Percentiles rank a stretch among this genome's conserved stretches.
These are phyloP conservation scores for Oplegnathus fasciatus DNA, from an alignment of 2,113 vertebrate genomes.

Conservation along the genomic window DNA sequence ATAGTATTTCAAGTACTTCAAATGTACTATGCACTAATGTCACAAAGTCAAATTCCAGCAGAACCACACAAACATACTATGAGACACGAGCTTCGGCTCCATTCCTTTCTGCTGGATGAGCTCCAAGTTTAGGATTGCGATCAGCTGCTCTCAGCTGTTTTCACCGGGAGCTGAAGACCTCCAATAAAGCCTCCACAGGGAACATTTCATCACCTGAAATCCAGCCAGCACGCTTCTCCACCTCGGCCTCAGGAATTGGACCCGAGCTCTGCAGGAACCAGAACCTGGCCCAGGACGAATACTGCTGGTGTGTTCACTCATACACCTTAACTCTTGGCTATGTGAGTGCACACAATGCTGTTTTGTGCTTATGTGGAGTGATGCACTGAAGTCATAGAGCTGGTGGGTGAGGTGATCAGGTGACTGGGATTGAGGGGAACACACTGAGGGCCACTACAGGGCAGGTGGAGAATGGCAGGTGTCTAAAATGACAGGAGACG, in stretches of 20 bases:
- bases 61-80: slow-evolving; percentile 15
- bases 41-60: slow-evolving; percentile 39
- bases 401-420: no score
- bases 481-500: no score
- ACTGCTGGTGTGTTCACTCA: not conserved
- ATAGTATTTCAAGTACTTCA: slow-evolving; percentile 1
- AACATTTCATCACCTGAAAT: slow-evolving; percentile 50
- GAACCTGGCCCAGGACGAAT: not conserved
- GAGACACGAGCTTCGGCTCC: slow-evolving; percentile 1
- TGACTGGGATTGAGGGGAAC: no score
- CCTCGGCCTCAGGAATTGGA: not conserved
- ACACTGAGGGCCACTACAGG: no score
- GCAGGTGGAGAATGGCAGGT: no score
- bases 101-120: slow-evolving; percentile 20
- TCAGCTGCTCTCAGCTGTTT: slow-evolving; percentile 54
- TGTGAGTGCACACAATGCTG: not conserved
- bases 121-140: slow-evolving; percentile 36
- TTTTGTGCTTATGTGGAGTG: not conserved
- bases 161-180: slow-evolving; percentile 24
- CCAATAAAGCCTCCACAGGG: slow-evolving; percentile 25
- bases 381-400: not conserved
- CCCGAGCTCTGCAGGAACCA: not conserved
- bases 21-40: not conserved
- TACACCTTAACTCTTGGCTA: not conserved
- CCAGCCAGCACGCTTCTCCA: not conserved